Base-by-base conservation (phyloP, 2,797 vertebrate genomes). In the Sebastes melanostomus region DNA sequence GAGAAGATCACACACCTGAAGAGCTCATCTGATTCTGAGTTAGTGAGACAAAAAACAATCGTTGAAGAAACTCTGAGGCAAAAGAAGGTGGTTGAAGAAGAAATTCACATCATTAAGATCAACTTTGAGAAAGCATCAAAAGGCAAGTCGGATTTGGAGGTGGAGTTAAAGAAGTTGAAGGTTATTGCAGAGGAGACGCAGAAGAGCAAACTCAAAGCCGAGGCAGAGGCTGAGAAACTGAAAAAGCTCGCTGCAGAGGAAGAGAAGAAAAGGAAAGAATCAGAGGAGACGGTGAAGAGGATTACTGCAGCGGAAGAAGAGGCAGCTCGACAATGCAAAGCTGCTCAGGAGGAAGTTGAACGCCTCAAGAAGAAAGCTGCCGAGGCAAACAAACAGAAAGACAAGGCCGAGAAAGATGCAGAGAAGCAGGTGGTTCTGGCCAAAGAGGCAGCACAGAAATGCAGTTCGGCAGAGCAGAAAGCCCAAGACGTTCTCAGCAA, bases 41-140 rank as follows among this genome's bases (percentile, higher is more conserved):
- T 99, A 67, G 94, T 94, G 77, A 92, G 98, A 76, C 98, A 99
- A 86, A 97, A 96, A 83, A 94, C 90, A 0, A 94, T 99, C 0
- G 97, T 99, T 68, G 96, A 99, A n/a, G 98, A 99, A 61, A 99
- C 97, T 0, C 74, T 98, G 79, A 96, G 92, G 77, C 98, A 99
- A 81, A 96, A 97, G 89, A 96, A 96, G 3, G 82, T 97, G 66
- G 96, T 99, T 2, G 98, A 99, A 84, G 98, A 99, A 75, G 98
- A 99, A 92, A 99, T 99, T 66, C 93, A 96, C 0, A 94, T 96
- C 2, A 96, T 99, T 5, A 98, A 97, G 93, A 88, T 96, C 29
- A 97, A 94, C 92, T 98, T 99, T 0, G 96, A 99, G 91, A 97
- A 94, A 76, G 97, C 98, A 0, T 96, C 98, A 0, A 95, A 95